A percentile compares a stretch with the other conserved stretches of the same genome.
phyloP scores from a whole-genome alignment of 2,888 invertebrate species.

The Marronus borbonicus region DNA sequence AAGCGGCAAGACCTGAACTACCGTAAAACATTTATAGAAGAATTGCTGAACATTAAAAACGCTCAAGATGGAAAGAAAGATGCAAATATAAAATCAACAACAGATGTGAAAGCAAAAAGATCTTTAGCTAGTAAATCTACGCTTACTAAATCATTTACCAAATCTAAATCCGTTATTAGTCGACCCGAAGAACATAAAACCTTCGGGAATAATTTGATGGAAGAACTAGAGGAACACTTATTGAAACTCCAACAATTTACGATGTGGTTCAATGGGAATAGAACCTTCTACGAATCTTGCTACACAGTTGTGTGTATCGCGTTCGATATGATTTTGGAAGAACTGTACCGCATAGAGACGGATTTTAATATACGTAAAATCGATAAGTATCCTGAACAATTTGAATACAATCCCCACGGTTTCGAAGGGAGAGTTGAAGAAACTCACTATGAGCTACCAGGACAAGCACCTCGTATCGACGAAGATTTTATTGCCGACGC shows the following conservation, averaged over 20 bases:
- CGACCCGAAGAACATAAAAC: not conserved
- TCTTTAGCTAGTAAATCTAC: not conserved
- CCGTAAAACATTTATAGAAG: conserved; percentile 36
- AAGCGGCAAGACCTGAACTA: conserved; percentile 57
- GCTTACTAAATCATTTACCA: not conserved
- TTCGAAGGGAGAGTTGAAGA: conserved; percentile 17
- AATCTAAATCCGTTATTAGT: not conserved
- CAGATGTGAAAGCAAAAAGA: not conserved
- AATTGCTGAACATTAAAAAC: conserved; percentile 44
- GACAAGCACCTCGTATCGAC: conserved; percentile 44
- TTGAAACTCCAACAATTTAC: conserved; percentile 57
- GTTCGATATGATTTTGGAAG: conserved; percentile 54
- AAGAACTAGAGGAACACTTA: conserved; percentile 53
- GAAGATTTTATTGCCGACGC: conserved; percentile 40
- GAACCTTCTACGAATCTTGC: conserved; percentile 55
- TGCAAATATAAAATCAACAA: not conserved
- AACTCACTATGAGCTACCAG: conserved; percentile 44
- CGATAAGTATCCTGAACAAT: conserved; percentile 17
- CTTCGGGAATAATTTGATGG: conserved; percentile 22
- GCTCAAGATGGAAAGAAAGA: conserved; percentile 52
- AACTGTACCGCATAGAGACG: conserved; percentile 52
- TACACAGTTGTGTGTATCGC: conserved; percentile 55
- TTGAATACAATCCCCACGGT: not conserved
- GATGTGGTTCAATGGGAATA: conserved; percentile 56
- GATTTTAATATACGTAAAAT: conserved; percentile 21